These are phyloP conservation scores for Mareca strepera DNA, from an alignment of 2,797 vertebrate genomes.

Conservation along the genomic window DNA sequence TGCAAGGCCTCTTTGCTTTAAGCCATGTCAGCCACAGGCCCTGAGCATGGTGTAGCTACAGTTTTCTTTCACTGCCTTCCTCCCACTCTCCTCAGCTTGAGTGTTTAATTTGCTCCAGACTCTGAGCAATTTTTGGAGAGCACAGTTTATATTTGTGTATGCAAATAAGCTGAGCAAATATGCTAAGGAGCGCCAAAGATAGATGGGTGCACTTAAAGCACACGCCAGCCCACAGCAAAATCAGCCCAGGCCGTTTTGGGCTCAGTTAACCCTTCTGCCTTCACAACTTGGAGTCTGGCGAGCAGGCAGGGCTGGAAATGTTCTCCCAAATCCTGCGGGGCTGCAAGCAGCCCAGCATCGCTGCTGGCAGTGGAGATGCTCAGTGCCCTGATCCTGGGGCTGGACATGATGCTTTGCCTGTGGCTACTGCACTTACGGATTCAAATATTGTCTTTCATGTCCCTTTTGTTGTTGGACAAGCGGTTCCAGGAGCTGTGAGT, in stretches of 20 bases:
- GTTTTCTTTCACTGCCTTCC: neutral
- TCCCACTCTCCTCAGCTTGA: neutral
- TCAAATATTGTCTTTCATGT: neutral
- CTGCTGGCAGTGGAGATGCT: rapidly evolving
- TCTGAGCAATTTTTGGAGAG: slow-evolving; percentile 65
- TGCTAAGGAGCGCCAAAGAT: slow-evolving; percentile 65
- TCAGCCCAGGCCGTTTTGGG: neutral
- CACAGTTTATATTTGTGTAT: slow-evolving; percentile 56
- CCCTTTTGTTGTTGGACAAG: neutral
- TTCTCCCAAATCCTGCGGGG: rapidly evolving
- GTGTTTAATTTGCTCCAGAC: slow-evolving; percentile 64
- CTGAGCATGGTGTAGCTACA: neutral
- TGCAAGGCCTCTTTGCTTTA: neutral
- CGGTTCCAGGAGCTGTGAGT: neutral
- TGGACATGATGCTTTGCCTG: rapidly evolving
- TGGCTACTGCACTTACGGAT: rapidly evolving
- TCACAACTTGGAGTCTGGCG: neutral
- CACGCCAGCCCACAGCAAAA: slow-evolving; percentile 36
- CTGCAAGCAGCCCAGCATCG: rapidly evolving
- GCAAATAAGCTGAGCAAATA: slow-evolving; percentile 62
- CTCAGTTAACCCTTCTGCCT: neutral
- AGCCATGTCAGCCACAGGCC: neutral
- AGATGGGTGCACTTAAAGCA: slow-evolving; percentile 9
- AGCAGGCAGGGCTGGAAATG: neutral
- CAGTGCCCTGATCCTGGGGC: neutral